phyloP scores from a whole-genome alignment of 2,888 invertebrate species.

The Tridacna gigas region DNA sequence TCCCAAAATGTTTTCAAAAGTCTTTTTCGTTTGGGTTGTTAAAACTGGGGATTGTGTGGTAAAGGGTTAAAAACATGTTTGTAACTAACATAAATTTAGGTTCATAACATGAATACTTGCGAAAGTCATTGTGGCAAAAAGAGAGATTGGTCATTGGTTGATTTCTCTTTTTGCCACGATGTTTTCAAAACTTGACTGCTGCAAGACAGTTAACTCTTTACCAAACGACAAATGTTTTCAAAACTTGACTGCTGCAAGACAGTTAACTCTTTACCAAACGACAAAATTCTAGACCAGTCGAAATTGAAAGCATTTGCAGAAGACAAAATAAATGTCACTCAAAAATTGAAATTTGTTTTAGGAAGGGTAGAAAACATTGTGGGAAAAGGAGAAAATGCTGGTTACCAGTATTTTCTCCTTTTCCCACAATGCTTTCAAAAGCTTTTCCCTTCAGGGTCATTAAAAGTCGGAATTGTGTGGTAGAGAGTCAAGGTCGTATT shows the following conservation, averaged over 20 bases:
- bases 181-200: background rate
- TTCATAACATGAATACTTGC: no score
- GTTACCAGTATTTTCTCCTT: background rate
- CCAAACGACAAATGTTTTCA: background rate
- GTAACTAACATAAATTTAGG: no score
- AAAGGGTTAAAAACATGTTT: no score
- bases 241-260: background rate
- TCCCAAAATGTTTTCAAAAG: no score
- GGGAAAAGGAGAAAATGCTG: background rate
- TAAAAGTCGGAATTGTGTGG: background rate
- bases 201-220: background rate
- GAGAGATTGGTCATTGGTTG: background rate
- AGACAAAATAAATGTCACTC: background rate
- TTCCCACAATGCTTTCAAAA: background rate
- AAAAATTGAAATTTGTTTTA: background rate
- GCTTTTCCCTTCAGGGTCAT: background rate
- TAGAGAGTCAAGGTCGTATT: background rate
- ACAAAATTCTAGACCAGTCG: background rate
- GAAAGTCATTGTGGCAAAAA: background rate
- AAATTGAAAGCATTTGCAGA: background rate
- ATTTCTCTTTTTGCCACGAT: background rate
- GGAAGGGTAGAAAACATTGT: background rate
- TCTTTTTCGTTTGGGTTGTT: no score
- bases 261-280: background rate
- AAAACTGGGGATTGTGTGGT: no score